Evolutionary conservation across 1,140 invertebrate species (phyloP).

Genomic region (Rhagoletis pomonella): DNA sequence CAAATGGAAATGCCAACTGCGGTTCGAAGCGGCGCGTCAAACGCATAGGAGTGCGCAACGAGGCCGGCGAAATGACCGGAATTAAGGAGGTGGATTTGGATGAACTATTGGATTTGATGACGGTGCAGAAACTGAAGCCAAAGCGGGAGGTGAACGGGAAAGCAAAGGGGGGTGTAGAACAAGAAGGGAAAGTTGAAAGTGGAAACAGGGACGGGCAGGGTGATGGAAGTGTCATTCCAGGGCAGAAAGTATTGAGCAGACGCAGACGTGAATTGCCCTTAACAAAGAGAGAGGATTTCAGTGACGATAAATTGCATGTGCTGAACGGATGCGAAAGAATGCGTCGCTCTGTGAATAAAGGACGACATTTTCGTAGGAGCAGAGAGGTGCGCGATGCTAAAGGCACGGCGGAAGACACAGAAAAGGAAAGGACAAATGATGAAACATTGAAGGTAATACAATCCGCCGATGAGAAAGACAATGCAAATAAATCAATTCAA

Average conservation of each 20-base stretch:
- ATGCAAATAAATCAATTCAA: not conserved
- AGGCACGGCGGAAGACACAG: not conserved
- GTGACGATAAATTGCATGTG: not conserved
- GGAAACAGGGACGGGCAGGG: not conserved
- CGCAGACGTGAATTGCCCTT: not conserved
- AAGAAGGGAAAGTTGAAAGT: not conserved
- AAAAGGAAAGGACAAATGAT: not conserved
- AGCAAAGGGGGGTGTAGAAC: not conserved
- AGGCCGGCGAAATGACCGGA: not conserved
- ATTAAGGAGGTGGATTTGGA: not conserved
- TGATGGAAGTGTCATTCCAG: too few species aligned
- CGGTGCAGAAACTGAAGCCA: not conserved
- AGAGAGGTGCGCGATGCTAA: not conserved
- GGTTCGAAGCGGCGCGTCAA: not conserved
- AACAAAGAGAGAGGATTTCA: not conserved
- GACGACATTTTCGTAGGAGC: not conserved
- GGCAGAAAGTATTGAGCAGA: not conserved
- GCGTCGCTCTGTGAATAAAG: not conserved
- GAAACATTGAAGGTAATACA: too few species aligned
- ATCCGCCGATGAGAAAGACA: not conserved
- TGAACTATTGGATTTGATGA: conserved; percentile 15
- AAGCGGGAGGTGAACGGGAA: not conserved
- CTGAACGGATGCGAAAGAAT: not conserved
- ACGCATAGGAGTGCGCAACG: not conserved
- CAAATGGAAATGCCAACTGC: not conserved